A percentile compares a stretch with the other conserved stretches of the same genome.
Evolutionary conservation across 2,797 vertebrate genomes (phyloP).

Genomic region (Poeciliopsis infans): DNA sequence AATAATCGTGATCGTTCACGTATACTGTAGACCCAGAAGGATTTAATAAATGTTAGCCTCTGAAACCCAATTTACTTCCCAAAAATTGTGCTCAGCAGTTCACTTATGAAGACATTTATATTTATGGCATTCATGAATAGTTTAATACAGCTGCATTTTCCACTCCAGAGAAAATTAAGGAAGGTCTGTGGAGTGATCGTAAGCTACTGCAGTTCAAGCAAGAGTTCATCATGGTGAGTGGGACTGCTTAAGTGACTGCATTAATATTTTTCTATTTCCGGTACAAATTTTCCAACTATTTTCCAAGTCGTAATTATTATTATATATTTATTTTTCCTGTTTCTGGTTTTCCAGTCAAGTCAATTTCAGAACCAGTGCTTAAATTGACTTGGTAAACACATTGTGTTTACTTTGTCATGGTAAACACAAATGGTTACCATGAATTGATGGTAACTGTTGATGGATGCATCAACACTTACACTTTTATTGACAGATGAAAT

Average conservation of each 20-base stretch:
- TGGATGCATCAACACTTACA: neutral
- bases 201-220: slow-evolving; percentile 9
- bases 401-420: neutral
- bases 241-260: neutral
- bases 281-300: neutral
- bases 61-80: slow-evolving; percentile 30
- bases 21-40: neutral
- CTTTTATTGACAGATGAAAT: neutral
- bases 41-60: slow-evolving; percentile 29
- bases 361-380: neutral
- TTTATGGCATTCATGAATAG: slow-evolving; percentile 48
- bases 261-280: neutral
- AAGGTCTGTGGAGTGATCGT: slow-evolving; percentile 2
- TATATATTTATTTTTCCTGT: neutral
- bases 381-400: neutral
- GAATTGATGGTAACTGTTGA: no score
- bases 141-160: slow-evolving; percentile 43
- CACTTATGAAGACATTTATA: slow-evolving; percentile 17
- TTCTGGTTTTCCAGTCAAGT: neutral
- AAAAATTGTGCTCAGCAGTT: slow-evolving; percentile 16
- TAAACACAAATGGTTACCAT: neutral
- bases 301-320: neutral
- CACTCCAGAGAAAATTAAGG: slow-evolving; percentile 14
- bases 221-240: slow-evolving; percentile 17
- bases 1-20: slow-evolving; percentile 18